Evolutionary conservation across 2,888 invertebrate genomes (phyloP).

Genomic region (Pristionchus maxplancki): DNA sequence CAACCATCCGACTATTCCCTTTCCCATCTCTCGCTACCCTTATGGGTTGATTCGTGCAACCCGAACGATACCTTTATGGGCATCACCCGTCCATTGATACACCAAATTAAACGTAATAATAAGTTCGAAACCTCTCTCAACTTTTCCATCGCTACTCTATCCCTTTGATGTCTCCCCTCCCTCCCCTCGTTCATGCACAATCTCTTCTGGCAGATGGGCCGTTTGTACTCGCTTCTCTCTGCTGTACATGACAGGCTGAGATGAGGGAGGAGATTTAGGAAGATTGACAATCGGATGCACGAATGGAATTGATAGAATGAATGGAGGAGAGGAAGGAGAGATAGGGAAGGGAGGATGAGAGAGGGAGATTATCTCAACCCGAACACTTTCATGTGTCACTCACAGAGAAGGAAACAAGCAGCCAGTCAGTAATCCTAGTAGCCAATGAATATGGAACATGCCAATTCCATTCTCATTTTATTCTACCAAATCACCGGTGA

Average conservation of each 20-base stretch:
- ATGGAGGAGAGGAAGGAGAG: not conserved
- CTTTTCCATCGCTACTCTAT: not conserved
- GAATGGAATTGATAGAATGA: conserved; percentile 42
- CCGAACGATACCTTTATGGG: too few species aligned
- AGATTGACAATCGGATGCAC: not conserved
- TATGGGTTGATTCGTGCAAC: too few species aligned
- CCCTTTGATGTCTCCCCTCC: not conserved
- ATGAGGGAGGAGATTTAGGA: conserved; percentile 41
- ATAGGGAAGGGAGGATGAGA: not conserved
- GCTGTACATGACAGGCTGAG: conserved; percentile 30
- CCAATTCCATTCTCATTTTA: not conserved
- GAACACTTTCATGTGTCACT: conserved; percentile 41
- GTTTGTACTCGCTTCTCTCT: conserved; percentile 16
- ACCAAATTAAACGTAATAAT: too few species aligned
- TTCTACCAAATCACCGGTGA: not conserved
- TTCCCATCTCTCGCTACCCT: too few species aligned
- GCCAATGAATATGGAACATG: not conserved
- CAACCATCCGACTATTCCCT: not conserved
- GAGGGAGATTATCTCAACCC: conserved; percentile 26
- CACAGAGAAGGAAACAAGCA: not conserved
- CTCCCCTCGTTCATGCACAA: not conserved
- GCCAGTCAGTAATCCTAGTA: not conserved
- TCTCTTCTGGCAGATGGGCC: conserved; percentile 25
- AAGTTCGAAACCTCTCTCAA: not conserved
- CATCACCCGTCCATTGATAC: not conserved